Conservation (phyloP, 2,113 vertebrate species). For the Ptyas mucosa region DNA sequence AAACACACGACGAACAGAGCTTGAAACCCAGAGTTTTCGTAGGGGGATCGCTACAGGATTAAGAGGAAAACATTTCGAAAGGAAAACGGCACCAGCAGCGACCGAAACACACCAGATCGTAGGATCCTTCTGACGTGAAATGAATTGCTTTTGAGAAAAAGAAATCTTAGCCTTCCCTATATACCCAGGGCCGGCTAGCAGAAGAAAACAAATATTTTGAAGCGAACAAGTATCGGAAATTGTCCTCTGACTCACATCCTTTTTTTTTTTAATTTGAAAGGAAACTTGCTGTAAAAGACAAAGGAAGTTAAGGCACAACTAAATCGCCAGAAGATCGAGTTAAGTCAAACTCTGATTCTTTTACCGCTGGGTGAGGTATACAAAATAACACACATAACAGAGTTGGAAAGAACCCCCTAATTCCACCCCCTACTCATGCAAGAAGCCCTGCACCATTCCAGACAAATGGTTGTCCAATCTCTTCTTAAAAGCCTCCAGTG, state of each 20-base stretch:
- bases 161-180: not conserved
- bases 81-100: not conserved
- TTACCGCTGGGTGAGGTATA: not conserved
- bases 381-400: not conserved
- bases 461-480: not conserved
- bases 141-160: not conserved
- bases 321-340: not conserved
- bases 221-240: slow-evolving; percentile 31
- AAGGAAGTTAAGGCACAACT: slow-evolving; percentile 10
- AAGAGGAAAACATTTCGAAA: not conserved
- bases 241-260: slow-evolving; percentile 20
- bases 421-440: not conserved
- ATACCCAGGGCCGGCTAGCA: not conserved
- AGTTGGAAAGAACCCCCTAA: not conserved
- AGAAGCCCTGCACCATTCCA: not conserved
- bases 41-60: not conserved
- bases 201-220: slow-evolving; percentile 1
- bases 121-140: not conserved
- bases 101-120: no score
- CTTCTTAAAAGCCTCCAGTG: not conserved
- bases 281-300: not conserved
- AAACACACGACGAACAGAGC: not conserved
- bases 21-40: not conserved
- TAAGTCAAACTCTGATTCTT: not conserved
- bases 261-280: not conserved